These are phyloP conservation scores for Pipistrellus nathusii DNA, from an alignment of 2,797 vertebrate genomes.

Conservation along the genomic window DNA sequence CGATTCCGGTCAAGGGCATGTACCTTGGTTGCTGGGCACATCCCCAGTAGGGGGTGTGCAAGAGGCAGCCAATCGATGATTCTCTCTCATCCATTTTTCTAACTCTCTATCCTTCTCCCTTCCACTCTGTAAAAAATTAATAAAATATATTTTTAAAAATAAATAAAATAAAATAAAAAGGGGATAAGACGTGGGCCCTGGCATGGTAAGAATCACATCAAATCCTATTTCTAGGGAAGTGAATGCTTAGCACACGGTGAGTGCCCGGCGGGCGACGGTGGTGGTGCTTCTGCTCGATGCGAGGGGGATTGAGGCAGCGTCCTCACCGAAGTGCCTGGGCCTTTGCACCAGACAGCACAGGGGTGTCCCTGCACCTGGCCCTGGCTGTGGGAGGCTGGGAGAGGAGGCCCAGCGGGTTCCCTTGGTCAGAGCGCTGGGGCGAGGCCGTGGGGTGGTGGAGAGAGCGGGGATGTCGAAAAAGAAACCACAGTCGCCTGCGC, in stretches of 20 bases:
- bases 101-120: too few species aligned
- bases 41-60: too few species aligned
- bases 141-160: too few species aligned
- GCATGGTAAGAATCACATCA: not conserved
- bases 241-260: not conserved
- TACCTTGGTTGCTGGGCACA: too few species aligned
- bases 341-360: not conserved
- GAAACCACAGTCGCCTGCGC: slow-evolving; percentile 75
- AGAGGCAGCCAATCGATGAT: too few species aligned
- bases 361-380: not conserved
- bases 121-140: too few species aligned
- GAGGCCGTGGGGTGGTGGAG: not conserved
- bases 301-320: not conserved
- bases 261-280: not conserved
- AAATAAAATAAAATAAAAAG: too few species aligned
- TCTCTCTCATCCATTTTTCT: too few species aligned
- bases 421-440: not conserved
- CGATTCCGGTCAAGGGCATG: too few species aligned
- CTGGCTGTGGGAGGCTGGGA: not conserved
- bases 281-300: rapidly evolving
- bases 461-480: slow-evolving; percentile 73
- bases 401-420: not conserved
- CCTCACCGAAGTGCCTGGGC: not conserved
- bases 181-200: not conserved
- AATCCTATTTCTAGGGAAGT: not conserved